Evolutionary conservation across 64 coral and sea anemone species (phyloP).

Genomic region (Montipora efflorescens): DNA sequence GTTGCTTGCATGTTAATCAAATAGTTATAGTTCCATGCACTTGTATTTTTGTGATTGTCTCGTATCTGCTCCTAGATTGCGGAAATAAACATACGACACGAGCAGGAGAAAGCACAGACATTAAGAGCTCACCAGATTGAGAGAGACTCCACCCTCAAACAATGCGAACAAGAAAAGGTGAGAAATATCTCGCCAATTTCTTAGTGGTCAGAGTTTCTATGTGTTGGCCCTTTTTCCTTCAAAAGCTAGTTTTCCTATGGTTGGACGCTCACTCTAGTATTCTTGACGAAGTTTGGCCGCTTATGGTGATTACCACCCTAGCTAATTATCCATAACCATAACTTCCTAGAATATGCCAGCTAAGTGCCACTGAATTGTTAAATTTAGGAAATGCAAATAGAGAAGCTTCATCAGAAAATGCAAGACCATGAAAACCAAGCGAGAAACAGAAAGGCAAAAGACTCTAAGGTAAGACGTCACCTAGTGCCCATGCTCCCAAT

Average conservation of each 20-base stretch:
- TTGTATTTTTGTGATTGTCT: too few species aligned
- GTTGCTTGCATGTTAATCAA: too few species aligned
- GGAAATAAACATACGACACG: slow-evolving; percentile 87
- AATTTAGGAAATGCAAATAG: slow-evolving; percentile 84
- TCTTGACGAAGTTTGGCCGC: too few species aligned
- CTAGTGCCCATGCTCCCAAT: too few species aligned
- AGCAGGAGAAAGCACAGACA: slow-evolving; percentile 93
- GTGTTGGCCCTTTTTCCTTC: too few species aligned
- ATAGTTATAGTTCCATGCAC: too few species aligned
- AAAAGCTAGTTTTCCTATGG: too few species aligned
- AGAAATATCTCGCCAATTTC: background rate
- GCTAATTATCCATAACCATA: too few species aligned
- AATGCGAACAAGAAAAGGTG: slow-evolving; percentile 93
- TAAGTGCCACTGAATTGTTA: background rate
- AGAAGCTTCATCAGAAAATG: slow-evolving; percentile 82
- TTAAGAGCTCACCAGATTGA: slow-evolving; percentile 89
- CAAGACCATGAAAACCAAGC: slow-evolving; percentile 68
- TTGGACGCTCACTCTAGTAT: too few species aligned
- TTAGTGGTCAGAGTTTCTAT: too few species aligned
- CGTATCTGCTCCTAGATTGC: slow-evolving; percentile 62
- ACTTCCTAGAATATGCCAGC: background rate
- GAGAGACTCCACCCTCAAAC: slow-evolving; percentile 72
- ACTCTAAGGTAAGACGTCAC: slow-evolving; percentile 71
- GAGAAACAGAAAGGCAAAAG: slow-evolving; percentile 73
- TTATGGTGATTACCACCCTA: background rate